phyloP scores from a whole-genome alignment of 2,113 vertebrate genomes.

The Varanus komodoensis region DNA sequence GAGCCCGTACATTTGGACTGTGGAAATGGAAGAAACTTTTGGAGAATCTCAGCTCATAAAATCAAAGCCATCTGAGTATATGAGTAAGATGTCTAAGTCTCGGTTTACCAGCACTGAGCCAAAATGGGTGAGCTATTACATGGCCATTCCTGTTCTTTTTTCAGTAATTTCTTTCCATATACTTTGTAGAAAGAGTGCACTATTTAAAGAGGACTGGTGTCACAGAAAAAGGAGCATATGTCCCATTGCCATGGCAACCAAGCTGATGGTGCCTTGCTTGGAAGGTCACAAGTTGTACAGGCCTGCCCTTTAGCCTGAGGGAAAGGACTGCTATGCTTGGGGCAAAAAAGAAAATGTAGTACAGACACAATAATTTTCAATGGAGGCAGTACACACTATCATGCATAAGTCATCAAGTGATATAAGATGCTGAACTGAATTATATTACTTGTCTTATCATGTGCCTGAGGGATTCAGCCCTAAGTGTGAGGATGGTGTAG shows the following conservation, averaged over 20 bases:
- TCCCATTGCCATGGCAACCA: not conserved
- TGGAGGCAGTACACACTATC: not conserved
- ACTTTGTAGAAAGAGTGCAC: not conserved
- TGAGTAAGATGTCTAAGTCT: not conserved
- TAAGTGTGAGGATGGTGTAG: not conserved
- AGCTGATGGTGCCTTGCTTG: not conserved
- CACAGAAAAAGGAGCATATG: not conserved
- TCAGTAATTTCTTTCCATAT: not conserved
- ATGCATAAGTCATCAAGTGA: not conserved
- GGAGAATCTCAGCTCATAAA: not conserved
- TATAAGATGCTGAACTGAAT: not conserved
- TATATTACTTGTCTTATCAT: not conserved
- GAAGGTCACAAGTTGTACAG: not conserved
- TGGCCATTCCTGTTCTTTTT: not conserved
- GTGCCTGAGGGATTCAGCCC: not conserved
- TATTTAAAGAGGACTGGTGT: not conserved
- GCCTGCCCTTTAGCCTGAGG: not conserved
- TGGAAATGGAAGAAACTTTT: not conserved
- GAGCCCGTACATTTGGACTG: not conserved
- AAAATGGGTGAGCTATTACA: not conserved
- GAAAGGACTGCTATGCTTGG: not conserved
- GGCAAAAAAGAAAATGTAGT: not conserved
- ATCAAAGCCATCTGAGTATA: not conserved
- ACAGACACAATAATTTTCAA: not conserved
- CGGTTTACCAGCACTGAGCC: not conserved